Percentiles rank a stretch among this genome's conserved stretches.
Evolutionary conservation across 1,140 invertebrate genomes (phyloP).

Genomic region (Sitodiplosis mosellana): DNA sequence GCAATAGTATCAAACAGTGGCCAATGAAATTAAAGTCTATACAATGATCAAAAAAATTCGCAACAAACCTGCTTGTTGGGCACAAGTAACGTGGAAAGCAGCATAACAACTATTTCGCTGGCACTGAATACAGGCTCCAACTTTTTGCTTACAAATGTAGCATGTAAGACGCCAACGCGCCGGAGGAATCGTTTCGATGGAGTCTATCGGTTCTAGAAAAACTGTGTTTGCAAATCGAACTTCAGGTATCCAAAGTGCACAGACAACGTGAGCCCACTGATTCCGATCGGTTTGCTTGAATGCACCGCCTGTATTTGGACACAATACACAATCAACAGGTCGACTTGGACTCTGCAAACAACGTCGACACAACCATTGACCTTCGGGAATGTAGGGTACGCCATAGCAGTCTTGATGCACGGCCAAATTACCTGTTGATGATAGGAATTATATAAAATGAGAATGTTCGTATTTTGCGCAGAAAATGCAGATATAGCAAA

Average conservation of each 20-base stretch:
- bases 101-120: slow-evolving; percentile 91
- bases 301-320: slow-evolving; percentile 94
- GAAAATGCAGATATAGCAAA: too few relatives aligned
- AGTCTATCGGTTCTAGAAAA: slow-evolving; percentile 94
- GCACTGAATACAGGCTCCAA: slow-evolving; percentile 96
- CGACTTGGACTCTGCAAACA: slow-evolving; percentile 91
- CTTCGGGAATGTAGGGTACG: slow-evolving; percentile 94
- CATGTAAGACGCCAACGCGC: slow-evolving; percentile 90
- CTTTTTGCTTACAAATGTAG: slow-evolving; percentile 89
- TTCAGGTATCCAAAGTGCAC: slow-evolving; percentile 97
- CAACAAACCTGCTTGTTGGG: slow-evolving; percentile 85
- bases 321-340: slow-evolving; percentile 90
- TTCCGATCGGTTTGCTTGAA: slow-evolving; percentile 96
- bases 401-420: slow-evolving; percentile 99
- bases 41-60: slow-evolving; percentile 8
- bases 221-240: slow-evolving; percentile 94
- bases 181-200: slow-evolving; percentile 85
- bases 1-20: too few relatives aligned
- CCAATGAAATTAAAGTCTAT: too few relatives aligned
- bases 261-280: slow-evolving; percentile 96
- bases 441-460: slow-evolving; percentile 98
- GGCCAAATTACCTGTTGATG: slow-evolving; percentile 92
- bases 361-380: slow-evolving; percentile 89
- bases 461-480: slow-evolving; percentile 29
- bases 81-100: slow-evolving; percentile 97